These are phyloP conservation scores for Clinocottus analis DNA, from an alignment of 2,113 vertebrate species.

Conservation along the genomic window DNA sequence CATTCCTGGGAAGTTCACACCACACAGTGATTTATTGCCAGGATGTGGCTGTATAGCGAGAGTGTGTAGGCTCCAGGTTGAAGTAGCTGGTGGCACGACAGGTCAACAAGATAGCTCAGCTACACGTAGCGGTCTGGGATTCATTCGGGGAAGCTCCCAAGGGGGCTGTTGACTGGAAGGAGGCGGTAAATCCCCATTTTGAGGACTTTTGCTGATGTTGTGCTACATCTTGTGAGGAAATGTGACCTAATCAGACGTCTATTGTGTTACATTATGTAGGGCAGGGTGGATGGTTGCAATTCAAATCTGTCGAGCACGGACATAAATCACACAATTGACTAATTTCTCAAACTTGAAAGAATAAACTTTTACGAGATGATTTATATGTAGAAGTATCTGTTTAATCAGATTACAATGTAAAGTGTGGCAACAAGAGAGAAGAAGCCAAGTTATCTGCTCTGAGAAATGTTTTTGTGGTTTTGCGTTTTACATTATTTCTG, in stretches of 20 bases:
- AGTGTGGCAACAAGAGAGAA: neutral
- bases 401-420: neutral
- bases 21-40: slow-evolving; percentile 71
- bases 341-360: neutral
- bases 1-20: slow-evolving; percentile 75
- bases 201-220: slow-evolving; percentile 66
- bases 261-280: slow-evolving; percentile 35
- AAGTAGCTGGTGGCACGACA: slow-evolving; percentile 70
- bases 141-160: slow-evolving; percentile 72
- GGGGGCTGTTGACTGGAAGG: slow-evolving; percentile 72
- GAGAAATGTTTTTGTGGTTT: no score
- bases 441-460: no score
- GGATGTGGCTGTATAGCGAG: slow-evolving; percentile 67
- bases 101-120: slow-evolving; percentile 74
- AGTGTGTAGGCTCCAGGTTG: slow-evolving; percentile 65
- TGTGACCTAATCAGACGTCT: slow-evolving; percentile 58
- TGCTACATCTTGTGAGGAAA: slow-evolving; percentile 65
- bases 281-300: slow-evolving; percentile 39
- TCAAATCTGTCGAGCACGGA: slow-evolving; percentile 46
- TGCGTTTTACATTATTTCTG: no score
- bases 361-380: neutral
- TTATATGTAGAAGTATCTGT: neutral
- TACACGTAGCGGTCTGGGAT: slow-evolving; percentile 63
- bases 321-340: neutral
- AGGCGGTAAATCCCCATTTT: slow-evolving; percentile 67